phyloP scores from a whole-genome alignment of 64 coral and sea anemone genomes.

The Exaiptasia diaphana region DNA sequence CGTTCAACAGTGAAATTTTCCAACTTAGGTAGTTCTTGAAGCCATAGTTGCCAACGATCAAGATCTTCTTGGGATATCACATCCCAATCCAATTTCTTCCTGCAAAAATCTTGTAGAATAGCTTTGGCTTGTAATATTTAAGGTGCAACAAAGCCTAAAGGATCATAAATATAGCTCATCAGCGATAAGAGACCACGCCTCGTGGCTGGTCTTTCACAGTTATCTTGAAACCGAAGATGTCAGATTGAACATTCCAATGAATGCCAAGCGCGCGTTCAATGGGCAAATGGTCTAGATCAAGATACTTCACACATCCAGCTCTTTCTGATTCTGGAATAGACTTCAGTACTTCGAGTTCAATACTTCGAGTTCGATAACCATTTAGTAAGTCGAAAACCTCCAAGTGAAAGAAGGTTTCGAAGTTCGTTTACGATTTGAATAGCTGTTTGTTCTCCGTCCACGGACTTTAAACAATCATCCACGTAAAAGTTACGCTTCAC shows the following conservation, averaged over 20 bases:
- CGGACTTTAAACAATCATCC: neutral
- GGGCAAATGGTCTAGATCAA: neutral
- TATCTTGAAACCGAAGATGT: neutral
- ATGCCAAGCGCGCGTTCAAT: neutral
- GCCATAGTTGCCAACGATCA: neutral
- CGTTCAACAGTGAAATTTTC: constrained; percentile 1
- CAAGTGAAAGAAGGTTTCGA: neutral
- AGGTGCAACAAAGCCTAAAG: constrained; percentile 15
- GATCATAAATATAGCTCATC: constrained; percentile 25
- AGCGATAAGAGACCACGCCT: neutral
- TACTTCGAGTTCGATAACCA: constrained; percentile 41
- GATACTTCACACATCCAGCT: neutral
- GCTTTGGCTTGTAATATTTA: constrained; percentile 4
- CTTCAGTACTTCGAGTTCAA: neutral
- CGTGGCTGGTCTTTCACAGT: neutral
- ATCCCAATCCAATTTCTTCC: neutral
- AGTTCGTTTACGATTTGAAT: neutral
- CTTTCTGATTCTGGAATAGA: constrained; percentile 25
- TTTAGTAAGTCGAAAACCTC: constrained; percentile 15
- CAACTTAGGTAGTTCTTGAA: constrained; percentile 11
- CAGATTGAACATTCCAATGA: neutral
- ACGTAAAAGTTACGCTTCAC: neutral
- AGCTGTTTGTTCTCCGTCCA: too few relatives aligned
- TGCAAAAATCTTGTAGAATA: constrained; percentile 34
- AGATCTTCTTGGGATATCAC: neutral